These are phyloP conservation scores for Oophaga pumilio DNA, from an alignment of 2,113 vertebrate genomes.

Conservation along the genomic window DNA sequence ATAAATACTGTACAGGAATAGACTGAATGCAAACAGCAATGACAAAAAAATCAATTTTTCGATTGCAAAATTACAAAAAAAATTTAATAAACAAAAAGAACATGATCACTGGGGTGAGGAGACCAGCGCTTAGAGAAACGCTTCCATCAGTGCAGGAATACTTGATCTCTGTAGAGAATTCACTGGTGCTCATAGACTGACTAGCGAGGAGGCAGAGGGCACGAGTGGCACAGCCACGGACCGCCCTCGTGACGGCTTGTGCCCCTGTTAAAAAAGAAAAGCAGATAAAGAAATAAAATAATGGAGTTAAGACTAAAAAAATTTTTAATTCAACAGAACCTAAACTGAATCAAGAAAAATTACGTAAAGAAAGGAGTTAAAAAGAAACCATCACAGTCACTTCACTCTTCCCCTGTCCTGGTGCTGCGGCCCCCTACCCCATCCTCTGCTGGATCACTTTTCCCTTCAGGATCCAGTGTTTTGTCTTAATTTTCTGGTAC, in stretches of 20 bases:
- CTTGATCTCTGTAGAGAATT: neutral
- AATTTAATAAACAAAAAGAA: neutral
- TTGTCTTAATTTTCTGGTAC: too few species aligned
- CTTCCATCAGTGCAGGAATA: neutral
- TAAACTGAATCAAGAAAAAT: too few species aligned
- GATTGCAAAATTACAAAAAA: neutral
- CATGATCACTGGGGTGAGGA: neutral
- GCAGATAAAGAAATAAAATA: neutral
- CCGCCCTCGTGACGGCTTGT: neutral
- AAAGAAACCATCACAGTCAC: too few species aligned
- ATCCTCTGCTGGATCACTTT: too few species aligned
- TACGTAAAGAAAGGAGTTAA: too few species aligned
- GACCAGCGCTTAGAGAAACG: neutral
- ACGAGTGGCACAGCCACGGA: neutral
- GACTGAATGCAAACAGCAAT: neutral
- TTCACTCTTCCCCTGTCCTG: too few species aligned
- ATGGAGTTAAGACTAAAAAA: too few species aligned
- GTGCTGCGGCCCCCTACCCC: too few species aligned
- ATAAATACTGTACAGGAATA: neutral
- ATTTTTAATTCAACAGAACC: too few species aligned
- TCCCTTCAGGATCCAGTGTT: too few species aligned
- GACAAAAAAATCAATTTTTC: neutral
- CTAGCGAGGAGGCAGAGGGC: neutral
- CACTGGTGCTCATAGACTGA: neutral
- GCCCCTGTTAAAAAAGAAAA: neutral